Evolutionary conservation across 1,140 invertebrate genomes (phyloP).

Genomic region (Drosophila sechellia): DNA sequence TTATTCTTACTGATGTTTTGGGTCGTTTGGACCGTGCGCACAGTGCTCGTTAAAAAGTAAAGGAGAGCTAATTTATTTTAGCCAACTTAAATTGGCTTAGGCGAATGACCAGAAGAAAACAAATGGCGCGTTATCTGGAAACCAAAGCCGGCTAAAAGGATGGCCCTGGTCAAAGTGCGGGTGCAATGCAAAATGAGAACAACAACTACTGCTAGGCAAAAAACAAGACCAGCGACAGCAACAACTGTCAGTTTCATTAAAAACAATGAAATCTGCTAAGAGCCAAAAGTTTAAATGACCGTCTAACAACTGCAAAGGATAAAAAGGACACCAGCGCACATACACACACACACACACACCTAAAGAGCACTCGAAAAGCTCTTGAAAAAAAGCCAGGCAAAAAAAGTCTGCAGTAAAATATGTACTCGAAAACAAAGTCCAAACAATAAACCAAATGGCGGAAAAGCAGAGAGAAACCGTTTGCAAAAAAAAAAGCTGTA

Average conservation of each 20-base stretch:
- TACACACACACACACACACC: slow-evolving; percentile 2
- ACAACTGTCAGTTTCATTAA: slow-evolving; percentile 79
- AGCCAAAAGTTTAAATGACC: slow-evolving; percentile 80
- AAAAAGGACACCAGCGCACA: slow-evolving; percentile 32
- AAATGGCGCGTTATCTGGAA: slow-evolving; percentile 76
- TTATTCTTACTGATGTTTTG: slow-evolving; percentile 8
- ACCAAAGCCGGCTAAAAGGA: slow-evolving; percentile 57
- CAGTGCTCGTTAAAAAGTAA: slow-evolving; percentile 63
- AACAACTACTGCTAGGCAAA: slow-evolving; percentile 17
- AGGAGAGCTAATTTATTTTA: slow-evolving; percentile 79
- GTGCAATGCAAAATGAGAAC: slow-evolving; percentile 67
- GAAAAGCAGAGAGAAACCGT: slow-evolving; percentile 54
- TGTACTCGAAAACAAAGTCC: slow-evolving; percentile 76
- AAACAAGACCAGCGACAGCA: slow-evolving; percentile 22
- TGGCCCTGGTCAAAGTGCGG: slow-evolving; percentile 57
- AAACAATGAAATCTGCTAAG: slow-evolving; percentile 82
- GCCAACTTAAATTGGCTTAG: slow-evolving; percentile 79
- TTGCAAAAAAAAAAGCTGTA: slow-evolving; percentile 18
- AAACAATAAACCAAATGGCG: slow-evolving; percentile 80
- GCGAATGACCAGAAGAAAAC: slow-evolving; percentile 78
- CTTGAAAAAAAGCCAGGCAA: slow-evolving; percentile 50
- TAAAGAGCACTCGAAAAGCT: slow-evolving; percentile 39
- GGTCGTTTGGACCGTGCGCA: slow-evolving; percentile 17
- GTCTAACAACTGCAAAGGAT: slow-evolving; percentile 65
- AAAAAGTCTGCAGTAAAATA: slow-evolving; percentile 69